A percentile compares a stretch with the other conserved stretches of the same genome.
Conservation (phyloP, 1,140 invertebrate species). For the Apocrypta bakeri region DNA sequence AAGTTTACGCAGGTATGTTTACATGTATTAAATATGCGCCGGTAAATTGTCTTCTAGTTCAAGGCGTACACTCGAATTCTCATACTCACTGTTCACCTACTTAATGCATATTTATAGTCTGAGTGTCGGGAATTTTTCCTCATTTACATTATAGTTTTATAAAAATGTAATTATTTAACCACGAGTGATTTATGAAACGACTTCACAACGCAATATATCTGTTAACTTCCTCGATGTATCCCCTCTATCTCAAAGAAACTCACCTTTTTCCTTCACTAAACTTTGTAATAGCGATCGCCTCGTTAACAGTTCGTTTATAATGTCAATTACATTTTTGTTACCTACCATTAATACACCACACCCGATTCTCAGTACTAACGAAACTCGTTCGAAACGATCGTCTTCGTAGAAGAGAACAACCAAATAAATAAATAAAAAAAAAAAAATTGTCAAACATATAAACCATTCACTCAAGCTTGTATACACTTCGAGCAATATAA, state of each 20-base stretch:
- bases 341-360: too few species aligned
- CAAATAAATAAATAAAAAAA: too few species aligned
- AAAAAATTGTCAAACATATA: too few species aligned
- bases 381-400: too few species aligned
- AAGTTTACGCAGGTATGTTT: too few species aligned
- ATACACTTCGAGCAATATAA: too few species aligned
- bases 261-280: background rate
- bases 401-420: too few species aligned
- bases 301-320: too few species aligned
- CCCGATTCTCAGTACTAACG: too few species aligned
- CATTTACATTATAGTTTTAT: background rate
- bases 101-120: conserved; percentile 9
- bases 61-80: background rate
- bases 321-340: too few species aligned
- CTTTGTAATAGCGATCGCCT: background rate
- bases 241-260: background rate
- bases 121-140: background rate
- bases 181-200: background rate
- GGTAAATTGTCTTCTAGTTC: background rate
- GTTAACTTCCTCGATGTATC: background rate
- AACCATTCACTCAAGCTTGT: too few species aligned
- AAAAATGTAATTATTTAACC: conserved; percentile 8
- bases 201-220: background rate
- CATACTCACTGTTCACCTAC: background rate
- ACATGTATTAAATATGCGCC: background rate